These are phyloP conservation scores for Clarias platycephalus DNA, from an alignment of 2,797 vertebrate genomes.

Conservation along the genomic window DNA sequence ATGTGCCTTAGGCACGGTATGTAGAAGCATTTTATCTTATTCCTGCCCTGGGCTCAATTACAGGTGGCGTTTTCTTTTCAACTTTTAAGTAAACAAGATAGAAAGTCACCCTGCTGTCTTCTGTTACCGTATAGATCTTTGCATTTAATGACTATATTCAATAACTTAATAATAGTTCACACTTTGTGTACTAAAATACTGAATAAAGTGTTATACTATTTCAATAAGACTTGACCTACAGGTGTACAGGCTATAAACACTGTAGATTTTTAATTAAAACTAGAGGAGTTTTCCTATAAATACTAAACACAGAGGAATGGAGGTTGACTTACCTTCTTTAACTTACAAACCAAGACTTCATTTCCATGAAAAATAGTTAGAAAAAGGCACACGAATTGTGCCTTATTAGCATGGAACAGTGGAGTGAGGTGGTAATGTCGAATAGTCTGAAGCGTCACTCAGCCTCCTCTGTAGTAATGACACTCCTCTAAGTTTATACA, in stretches of 20 bases:
- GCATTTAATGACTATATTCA: not conserved
- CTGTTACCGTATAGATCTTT: not conserved
- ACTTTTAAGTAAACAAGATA: not conserved
- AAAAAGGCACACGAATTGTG: not conserved
- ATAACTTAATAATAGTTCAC: not conserved
- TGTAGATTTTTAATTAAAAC: not conserved
- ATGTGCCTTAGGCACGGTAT: not conserved
- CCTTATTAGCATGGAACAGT: not conserved
- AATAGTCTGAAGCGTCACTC: not conserved
- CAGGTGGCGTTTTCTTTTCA: not conserved
- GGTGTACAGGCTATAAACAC: not conserved
- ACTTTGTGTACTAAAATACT: too few species aligned
- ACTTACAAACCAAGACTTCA: not conserved
- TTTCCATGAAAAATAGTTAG: not conserved
- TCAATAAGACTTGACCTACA: not conserved
- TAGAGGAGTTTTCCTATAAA: not conserved
- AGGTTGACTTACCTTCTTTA: conserved; percentile 25
- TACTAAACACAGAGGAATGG: not conserved
- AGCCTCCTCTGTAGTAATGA: not conserved
- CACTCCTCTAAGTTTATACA: conserved; percentile 15
- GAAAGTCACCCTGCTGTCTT: too few species aligned
- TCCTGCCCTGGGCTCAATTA: not conserved
- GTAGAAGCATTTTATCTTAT: not conserved
- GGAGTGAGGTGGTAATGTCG: not conserved
- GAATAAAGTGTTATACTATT: too few species aligned